These are phyloP conservation scores for Rutpela maculata DNA, from an alignment of 2,888 invertebrate species.

Conservation along the genomic window DNA sequence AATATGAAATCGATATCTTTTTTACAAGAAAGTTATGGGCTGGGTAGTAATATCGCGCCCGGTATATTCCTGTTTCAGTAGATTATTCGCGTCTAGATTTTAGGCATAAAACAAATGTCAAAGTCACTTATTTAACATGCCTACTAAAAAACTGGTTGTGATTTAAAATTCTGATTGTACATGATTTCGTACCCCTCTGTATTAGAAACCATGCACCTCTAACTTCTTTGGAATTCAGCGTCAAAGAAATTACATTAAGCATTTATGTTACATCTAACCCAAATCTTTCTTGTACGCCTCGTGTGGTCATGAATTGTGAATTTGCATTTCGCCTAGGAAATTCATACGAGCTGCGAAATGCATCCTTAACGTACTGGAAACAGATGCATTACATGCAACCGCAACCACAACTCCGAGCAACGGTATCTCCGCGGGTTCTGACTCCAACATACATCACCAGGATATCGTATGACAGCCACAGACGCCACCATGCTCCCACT, in stretches of 20 bases:
- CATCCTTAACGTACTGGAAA: slow-evolving; percentile 54
- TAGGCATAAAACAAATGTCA: too few species aligned
- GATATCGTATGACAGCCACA: slow-evolving; percentile 20
- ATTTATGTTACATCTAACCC: neutral
- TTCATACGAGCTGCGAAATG: slow-evolving; percentile 41
- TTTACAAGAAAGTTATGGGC: too few species aligned
- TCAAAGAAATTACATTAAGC: neutral
- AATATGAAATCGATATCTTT: too few species aligned
- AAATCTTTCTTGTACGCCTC: neutral
- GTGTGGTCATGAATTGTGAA: neutral
- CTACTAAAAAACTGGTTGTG: too few species aligned
- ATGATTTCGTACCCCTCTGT: too few species aligned
- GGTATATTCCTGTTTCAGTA: too few species aligned
- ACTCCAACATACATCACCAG: slow-evolving; percentile 37
- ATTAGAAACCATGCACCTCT: too few species aligned
- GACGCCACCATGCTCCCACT: neutral
- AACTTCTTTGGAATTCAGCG: neutral
- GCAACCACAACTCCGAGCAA: slow-evolving; percentile 52
- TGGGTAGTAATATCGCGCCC: too few species aligned
- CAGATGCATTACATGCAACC: slow-evolving; percentile 50
- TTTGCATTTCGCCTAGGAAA: slow-evolving; percentile 15
- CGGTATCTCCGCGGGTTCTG: slow-evolving; percentile 48
- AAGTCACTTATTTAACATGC: too few species aligned
- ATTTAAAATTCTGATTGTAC: too few species aligned
- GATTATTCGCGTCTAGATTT: too few species aligned